Evolutionary conservation across 2,888 invertebrate species (phyloP), one percentile per base, ranked within the genome.

Genomic region (Hypena proboscidalis): DNA sequence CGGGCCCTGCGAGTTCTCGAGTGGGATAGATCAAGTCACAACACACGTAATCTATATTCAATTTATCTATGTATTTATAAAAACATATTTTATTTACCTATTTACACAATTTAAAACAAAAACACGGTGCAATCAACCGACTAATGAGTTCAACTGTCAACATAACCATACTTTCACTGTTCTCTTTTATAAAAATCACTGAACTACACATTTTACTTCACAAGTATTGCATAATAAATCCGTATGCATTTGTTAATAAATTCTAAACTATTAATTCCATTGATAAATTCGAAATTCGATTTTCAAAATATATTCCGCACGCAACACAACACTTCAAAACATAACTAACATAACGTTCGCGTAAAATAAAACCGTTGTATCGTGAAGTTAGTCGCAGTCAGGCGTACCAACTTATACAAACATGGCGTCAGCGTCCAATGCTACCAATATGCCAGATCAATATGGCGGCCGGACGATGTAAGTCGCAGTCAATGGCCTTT

Each of bases 341-440:
- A 83, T 75, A 82, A 82, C 80, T 85, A 85, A 79, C 72, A 64
- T 82, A 85, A 85, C 84, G 86, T 82, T 77, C 70, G 74, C 73
- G 68, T 77, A 77, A 72, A 77, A 70, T 77, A 77, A 72, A 77
- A 70, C 76, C 72, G 77, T 60, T 76, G 72, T 62, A 61, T 21
- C 50, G 56, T 70, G 86, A 88, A 87, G 85, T 84, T 85, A 58
- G 73, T 67, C 15, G 40, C 60, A 47, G 33, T 34, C 46, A 46
- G 35, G 23, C 43, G 37, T 34, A 45, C 62, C 61, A 62, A 64
- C 54, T 10, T 47, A 41, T 47, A 36, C 41, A 43, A 54, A 65
- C 30, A 47, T 45, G 57, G 63, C 56, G 48, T 35, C 56, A 46
- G 27, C 21, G 19, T 34, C 15, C 44, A 38, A 25, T 46, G 40